Conservation (phyloP, 2,113 vertebrate genomes). For the Phyllostomus hastatus region DNA sequence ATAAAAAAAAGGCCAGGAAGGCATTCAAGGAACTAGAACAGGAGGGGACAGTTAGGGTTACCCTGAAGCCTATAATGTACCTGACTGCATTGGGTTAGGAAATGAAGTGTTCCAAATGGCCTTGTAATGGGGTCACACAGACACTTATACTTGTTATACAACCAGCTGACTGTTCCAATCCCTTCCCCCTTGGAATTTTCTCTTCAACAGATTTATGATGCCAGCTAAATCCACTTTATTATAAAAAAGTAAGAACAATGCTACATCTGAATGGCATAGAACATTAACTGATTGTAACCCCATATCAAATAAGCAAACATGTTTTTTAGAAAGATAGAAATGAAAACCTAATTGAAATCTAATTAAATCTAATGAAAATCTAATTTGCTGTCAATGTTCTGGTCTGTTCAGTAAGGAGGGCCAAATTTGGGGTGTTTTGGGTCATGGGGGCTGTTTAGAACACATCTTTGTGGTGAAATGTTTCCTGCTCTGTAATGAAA, state of each 20-base stretch:
- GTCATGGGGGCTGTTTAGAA: background rate
- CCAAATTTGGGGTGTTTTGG: background rate
- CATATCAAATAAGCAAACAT: background rate
- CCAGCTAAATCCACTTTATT: conserved; percentile 31
- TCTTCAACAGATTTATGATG: background rate
- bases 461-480: background rate
- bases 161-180: background rate
- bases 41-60: background rate
- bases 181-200: background rate
- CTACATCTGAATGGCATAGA: background rate
- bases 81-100: background rate
- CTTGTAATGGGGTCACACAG: conserved; percentile 32
- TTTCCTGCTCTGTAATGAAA: conserved; percentile 18
- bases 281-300: conserved; percentile 27
- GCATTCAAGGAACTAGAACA: background rate
- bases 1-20: background rate
- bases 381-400: background rate
- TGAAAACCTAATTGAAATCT: background rate
- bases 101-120: conserved; percentile 39
- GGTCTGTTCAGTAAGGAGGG: background rate
- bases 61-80: conserved; percentile 34
- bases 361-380: background rate
- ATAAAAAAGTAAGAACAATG: conserved; percentile 4
- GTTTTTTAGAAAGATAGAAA: conserved; percentile 33
- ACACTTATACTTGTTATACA: conserved; percentile 34